These are phyloP conservation scores for Hypomecis atomaria DNA, from an alignment of 2,888 invertebrate species.

Conservation along the genomic window DNA sequence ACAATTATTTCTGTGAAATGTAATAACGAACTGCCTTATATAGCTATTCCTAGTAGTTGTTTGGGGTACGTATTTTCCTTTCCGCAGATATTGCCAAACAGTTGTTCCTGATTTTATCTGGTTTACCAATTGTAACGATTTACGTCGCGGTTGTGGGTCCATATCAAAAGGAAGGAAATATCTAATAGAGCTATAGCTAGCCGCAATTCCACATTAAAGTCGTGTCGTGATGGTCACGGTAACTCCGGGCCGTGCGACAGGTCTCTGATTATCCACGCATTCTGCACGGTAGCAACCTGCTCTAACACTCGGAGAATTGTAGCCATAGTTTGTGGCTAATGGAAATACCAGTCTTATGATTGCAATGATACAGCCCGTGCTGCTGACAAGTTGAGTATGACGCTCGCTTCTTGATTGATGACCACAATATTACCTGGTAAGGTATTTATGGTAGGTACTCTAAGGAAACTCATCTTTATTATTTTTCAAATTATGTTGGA, in stretches of 20 bases:
- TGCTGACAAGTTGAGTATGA: slow-evolving; percentile 34
- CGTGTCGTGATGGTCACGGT: slow-evolving; percentile 61
- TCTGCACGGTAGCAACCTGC: slow-evolving; percentile 66
- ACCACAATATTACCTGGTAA: slow-evolving; percentile 17
- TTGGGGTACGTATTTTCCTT: too few relatives aligned
- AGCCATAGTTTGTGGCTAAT: slow-evolving; percentile 26
- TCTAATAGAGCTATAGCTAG: slow-evolving; percentile 21
- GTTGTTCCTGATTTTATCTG: too few relatives aligned
- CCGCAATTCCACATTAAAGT: slow-evolving; percentile 47
- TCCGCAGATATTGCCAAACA: too few relatives aligned
- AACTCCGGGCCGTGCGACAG: slow-evolving; percentile 78
- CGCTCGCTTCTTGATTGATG: slow-evolving; percentile 42
- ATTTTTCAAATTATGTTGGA: neutral
- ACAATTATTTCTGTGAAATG: slow-evolving; percentile 23
- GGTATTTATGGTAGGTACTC: slow-evolving; percentile 1
- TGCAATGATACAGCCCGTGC: slow-evolving; percentile 54
- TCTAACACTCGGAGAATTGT: slow-evolving; percentile 34
- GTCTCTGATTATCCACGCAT: slow-evolving; percentile 81
- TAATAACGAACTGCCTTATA: neutral
- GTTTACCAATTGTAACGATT: too few relatives aligned
- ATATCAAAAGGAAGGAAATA: neutral
- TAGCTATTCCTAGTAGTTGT: neutral
- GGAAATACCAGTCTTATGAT: slow-evolving; percentile 46
- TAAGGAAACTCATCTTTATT: neutral
- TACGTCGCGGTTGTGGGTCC: too few relatives aligned